Evolutionary conservation across 1,140 invertebrate species (phyloP), one percentile per base, ranked within the genome.

Genomic region (Diploscapter pachys): DNA sequence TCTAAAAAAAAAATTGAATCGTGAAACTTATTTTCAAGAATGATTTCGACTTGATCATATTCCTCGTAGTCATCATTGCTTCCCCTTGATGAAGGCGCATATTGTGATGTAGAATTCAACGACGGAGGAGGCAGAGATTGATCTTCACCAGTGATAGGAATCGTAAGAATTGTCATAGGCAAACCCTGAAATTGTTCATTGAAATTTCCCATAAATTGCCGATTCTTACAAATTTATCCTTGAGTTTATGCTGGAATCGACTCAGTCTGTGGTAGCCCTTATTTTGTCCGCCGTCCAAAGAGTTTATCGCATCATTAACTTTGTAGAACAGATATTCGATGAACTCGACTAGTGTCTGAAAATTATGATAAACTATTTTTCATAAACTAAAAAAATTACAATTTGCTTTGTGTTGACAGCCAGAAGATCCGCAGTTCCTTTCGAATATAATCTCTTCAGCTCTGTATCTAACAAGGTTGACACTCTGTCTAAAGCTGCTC

Each of bases 241-340:
- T 78, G 52, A 78, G 59, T 56, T 71, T 77, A 55, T 78, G 77
- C 13, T 77, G 68, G 68, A 76, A 78, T n/a, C 70, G 67, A 54
- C 54, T 55, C 31, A 72, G 63, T 68, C 69, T 50, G 57, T 72
- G 77, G 55, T 61, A 77, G 4, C 68, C 75, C 9, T 63, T 31
- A 31, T 62, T 52, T 48, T 63, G 63, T 5, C 77, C 70, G 11
- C 73, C 77, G 48, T 78, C 77, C 63, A 78, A 51, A 9, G 57
- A 67, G 56, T 67, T 67, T 31, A 78, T 56, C 3, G 77, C 51
- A 11, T 76, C 69, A 49, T 77, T 72, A 31, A 78, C 63, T 62
- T 78, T 78, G 75, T 77, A 69, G 69, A 67, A 75, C 9, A 78
- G 69, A 52, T 72, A 78, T 11, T 71, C 69, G 2, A 78, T 67